Base-by-base conservation (phyloP, 2,888 invertebrate genomes). In the Callimorpha dominula region DNA sequence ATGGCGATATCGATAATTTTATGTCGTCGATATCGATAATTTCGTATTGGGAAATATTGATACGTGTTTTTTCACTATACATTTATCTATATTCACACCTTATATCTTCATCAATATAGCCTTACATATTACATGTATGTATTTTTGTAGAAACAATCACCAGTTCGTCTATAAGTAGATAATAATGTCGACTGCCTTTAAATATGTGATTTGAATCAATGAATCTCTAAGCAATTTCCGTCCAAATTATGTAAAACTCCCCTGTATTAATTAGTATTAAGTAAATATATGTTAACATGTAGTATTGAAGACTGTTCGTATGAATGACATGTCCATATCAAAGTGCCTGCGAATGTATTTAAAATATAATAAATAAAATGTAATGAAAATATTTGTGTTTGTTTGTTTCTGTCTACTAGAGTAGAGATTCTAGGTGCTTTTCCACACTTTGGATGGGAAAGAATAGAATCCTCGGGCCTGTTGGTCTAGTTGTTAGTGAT, bases 261-360 rank as follows among this genome's bases (percentile, higher is more conserved):
- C 5, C 20, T 65, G 46, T 20, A 15, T 65, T 15, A 1, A 15
- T 52, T 31, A 60, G 20, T 31, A 31, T 31, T 60, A 60, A 31
- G 60, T 14, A 14, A 31, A 31, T 14, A 0, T 31, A 14, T 60
- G 12, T 31, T 60, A 60, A 12, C 7, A 14, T 5, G 31, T 20
- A 57, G 20, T 42, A n/a, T 31, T 31, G 31, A n/a, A 50, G 9
- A n/a, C 66, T 81, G 71, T 62, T 43, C 49, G 75, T 60, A 64
- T 75, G 75, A 78, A 74, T 54, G 68, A 66, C 73, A 20, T 69
- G 75, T 80, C 73, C 74, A 79, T 75, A 77, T 78, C 49, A n/a
- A 82, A 74, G 84, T 84, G 82, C 80, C 83, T 83, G 71, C 43
- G 70, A 74, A 72, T 80, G 65, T 82, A 73, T 75, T 74, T 72